Evolutionary conservation across 1,140 invertebrate genomes (phyloP).

Genomic region (Forficula auricularia): DNA sequence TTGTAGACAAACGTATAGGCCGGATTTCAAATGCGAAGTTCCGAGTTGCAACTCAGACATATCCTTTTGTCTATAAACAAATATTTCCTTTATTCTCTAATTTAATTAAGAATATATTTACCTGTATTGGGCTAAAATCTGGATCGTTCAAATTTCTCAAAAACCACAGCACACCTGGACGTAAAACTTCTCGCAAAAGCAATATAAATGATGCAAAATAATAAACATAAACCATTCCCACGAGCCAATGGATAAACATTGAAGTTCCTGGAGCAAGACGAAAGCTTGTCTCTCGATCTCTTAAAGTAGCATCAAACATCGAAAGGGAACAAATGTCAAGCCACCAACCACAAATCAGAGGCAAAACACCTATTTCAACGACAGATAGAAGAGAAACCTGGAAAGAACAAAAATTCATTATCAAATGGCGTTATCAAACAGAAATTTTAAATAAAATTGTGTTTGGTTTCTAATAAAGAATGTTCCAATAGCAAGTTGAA

Average conservation of each 20-base stretch:
- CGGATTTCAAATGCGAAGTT: too few species aligned
- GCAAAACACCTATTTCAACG: conserved; percentile 91
- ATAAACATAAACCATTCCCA: conserved; percentile 99
- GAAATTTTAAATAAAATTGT: too few species aligned
- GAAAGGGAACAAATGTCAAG: conserved; percentile 92
- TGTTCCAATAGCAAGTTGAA: background rate
- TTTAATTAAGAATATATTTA: conserved; percentile 20
- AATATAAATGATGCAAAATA: conserved; percentile 97
- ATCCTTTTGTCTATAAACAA: too few species aligned
- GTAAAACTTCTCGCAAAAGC: conserved; percentile 75
- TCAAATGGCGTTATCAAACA: background rate
- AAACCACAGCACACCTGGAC: conserved; percentile 94
- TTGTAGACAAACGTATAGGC: too few species aligned
- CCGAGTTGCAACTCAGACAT: too few species aligned
- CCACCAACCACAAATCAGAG: conserved; percentile 97
- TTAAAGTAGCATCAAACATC: conserved; percentile 81
- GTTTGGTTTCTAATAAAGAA: background rate
- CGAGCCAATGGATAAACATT: conserved; percentile 96
- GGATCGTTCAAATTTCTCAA: conserved; percentile 94
- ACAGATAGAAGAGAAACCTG: conserved; percentile 66
- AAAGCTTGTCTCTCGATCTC: conserved; percentile 74
- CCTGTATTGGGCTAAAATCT: conserved; percentile 96
- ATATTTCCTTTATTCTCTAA: background rate
- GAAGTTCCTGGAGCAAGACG: conserved; percentile 77
- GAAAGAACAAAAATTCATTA: conserved; percentile 6